A percentile compares a stretch with the other conserved stretches of the same genome.
These are phyloP conservation scores for Drosophila trichaetosa DNA, from an alignment of 2,888 invertebrate genomes.

Conservation along the genomic window DNA sequence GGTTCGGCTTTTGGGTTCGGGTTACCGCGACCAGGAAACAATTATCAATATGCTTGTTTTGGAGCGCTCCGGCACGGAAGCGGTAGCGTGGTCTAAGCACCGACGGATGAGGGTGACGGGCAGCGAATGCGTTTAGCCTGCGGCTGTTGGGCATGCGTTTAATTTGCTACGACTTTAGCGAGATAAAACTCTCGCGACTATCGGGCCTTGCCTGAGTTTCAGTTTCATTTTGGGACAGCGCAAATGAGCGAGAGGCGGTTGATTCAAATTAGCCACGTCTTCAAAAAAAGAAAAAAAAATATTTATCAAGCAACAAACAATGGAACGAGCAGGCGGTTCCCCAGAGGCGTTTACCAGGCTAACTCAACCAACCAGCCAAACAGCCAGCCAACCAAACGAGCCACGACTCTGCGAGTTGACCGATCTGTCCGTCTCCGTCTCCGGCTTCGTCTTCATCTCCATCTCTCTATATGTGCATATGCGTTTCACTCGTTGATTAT, in stretches of 20 bases:
- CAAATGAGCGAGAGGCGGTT: slow-evolving; percentile 81
- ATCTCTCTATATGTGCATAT: slow-evolving; percentile 73
- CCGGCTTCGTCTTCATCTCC: slow-evolving; percentile 29
- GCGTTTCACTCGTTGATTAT: slow-evolving; percentile 80
- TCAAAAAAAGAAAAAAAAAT: slow-evolving; percentile 34
- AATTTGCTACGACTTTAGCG: slow-evolving; percentile 58
- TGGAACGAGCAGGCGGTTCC: slow-evolving; percentile 77
- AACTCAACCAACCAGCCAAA: slow-evolving; percentile 41
- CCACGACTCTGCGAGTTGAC: slow-evolving; percentile 48
- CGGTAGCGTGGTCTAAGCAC: slow-evolving; percentile 41
- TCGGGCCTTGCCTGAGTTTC: slow-evolving; percentile 51
- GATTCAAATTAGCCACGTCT: slow-evolving; percentile 81
- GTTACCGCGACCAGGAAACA: slow-evolving; percentile 78
- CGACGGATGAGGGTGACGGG: slow-evolving; percentile 7
- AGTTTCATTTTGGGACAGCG: slow-evolving; percentile 77
- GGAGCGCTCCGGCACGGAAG: slow-evolving; percentile 66
- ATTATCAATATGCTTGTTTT: slow-evolving; percentile 77
- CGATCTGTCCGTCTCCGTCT: slow-evolving; percentile 35
- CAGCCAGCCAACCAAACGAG: slow-evolving; percentile 57
- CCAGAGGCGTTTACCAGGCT: slow-evolving; percentile 76
- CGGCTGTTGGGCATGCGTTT: slow-evolving; percentile 75
- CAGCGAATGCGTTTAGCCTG: slow-evolving; percentile 58
- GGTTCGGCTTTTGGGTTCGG: slow-evolving; percentile 53
- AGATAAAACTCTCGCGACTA: slow-evolving; percentile 6
- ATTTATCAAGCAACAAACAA: slow-evolving; percentile 77